Evolutionary conservation across 2,113 vertebrate genomes (phyloP), one percentile per base, ranked within the genome.

Genomic region (Eira barbara): DNA sequence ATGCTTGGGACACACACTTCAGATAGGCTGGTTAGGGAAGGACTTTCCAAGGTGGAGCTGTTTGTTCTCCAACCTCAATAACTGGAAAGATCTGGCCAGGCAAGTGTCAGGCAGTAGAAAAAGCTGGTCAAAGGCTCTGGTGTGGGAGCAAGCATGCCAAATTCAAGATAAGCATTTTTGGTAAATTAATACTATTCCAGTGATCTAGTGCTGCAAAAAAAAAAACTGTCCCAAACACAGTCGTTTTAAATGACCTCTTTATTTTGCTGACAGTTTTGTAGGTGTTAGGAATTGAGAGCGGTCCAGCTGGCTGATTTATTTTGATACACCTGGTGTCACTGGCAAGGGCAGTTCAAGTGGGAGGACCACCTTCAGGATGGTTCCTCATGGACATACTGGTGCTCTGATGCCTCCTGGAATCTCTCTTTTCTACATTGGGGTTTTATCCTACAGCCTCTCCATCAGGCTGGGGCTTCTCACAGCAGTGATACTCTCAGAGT

Each of bases 351-450:
- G 76, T 31, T 29, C 78, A 55, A 25, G 49, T 13, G 80, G 27
- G 23, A 49, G 29, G 20, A 23, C 42, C 2, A 0, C n/a, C 25
- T 21, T 45, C 61, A 25, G 25, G 29, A 6, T 2, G 23, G 39
- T 17, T 63, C 67, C 93, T 89, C 36, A 36, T 2, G 52, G 61
- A 3, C 18, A 1, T 7, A 18, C 7, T 0, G 0, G 34, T 1
- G 4, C 12, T 36, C 21, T 23, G 45, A 0, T 74, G 55, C 49
- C n/a, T 12, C 15, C 14, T 20, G 39, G n/a, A 57, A n/a, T 47
- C 3, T 25, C 4, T 88, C 14, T 90, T 73, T 29, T 83, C 14
- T 14, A 3, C 0, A 0, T 17, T 17, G 59, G 73, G 1, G 0
- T 78, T 42, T 65, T n/a, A 4, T 69, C 57, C 10, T 42, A 42